Evolutionary conservation across 2,888 invertebrate genomes (phyloP), one percentile per base, ranked within the genome.

Genomic region (Lypha dubia): DNA sequence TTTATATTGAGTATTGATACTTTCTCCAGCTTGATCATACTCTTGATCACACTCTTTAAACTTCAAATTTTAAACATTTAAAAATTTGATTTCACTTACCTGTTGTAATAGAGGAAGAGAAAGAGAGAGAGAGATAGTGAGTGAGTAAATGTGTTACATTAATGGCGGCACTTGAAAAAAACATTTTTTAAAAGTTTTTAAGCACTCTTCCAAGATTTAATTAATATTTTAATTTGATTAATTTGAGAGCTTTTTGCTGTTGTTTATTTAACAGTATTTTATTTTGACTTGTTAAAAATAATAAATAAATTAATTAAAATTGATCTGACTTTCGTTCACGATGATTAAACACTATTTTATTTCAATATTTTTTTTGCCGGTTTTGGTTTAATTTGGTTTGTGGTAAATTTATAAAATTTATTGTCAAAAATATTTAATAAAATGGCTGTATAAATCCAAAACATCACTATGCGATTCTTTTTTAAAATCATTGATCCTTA

Each of bases 301-400:
- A 46, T 51, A 41, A 60, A 44, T 63, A 65, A 74, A 76, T n/a
- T 83, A 87, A 87, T 79, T 83, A 87, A 87, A 88, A 87, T 87
- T 88, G 88, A 88, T 90, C 90, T 90, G 90, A 90, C 91, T 89
- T 90, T 89, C 74, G 89, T 51, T 86, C 81, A 68, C 84, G 86
- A 86, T 79, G 70, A 11, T 58, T 65, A 62, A 68, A 75, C 77
- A 82, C 77, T 68, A 74, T 76, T 79, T 79, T 67, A 70, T 58
- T 71, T n/a, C n/a, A n/a, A n/a, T n/a, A n/a, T n/a, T n/a, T 49
- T 35, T 15, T 58, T 60, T 56, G 53, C n/a, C 5, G 22, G 35
- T 5, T 81, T 79, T 74, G 74, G 22, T 35, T 86, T 24, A 65
- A 38, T 65, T 56, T 83, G 53, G n/a, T 38, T 38, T 28, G 13